phyloP scores from a whole-genome alignment of 1,140 invertebrate genomes.

The Steinernema feltiae region DNA sequence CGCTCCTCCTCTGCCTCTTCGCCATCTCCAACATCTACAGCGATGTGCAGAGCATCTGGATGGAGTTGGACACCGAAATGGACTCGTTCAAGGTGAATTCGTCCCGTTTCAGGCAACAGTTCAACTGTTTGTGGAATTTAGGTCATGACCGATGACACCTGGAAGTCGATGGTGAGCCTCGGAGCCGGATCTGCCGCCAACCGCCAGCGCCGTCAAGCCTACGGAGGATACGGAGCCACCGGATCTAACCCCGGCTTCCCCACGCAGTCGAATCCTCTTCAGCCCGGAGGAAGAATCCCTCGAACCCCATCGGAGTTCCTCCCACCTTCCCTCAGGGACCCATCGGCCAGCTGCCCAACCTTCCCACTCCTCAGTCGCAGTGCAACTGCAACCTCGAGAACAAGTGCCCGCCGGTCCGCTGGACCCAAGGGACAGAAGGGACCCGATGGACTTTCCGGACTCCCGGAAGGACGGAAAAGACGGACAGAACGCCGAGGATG shows the following conservation, averaged over 20 bases:
- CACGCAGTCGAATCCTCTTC: neutral
- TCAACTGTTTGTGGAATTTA: neutral
- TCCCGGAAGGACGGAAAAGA: constrained; percentile 33
- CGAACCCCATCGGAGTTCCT: neutral
- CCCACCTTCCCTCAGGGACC: neutral
- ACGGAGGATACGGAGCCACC: constrained; percentile 37
- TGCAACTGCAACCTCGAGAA: constrained; percentile 35
- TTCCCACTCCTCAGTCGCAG: constrained; percentile 20
- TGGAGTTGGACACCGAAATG: constrained; percentile 39
- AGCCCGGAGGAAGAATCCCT: neutral
- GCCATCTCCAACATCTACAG: constrained; percentile 28
- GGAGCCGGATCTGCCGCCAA: constrained; percentile 37
- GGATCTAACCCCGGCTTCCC: neutral
- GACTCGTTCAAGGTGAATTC: constrained; percentile 35
- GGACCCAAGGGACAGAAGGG: constrained; percentile 37
- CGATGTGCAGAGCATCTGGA: constrained; percentile 32
- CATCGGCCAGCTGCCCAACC: neutral
- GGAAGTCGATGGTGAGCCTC: constrained; percentile 45
- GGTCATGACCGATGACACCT: constrained; percentile 39
- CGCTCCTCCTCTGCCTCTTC: constrained; percentile 28
- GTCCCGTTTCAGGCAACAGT: neutral
- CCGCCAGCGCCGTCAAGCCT: constrained; percentile 44
- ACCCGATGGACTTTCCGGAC: constrained; percentile 31
- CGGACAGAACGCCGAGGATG: constrained; percentile 33
- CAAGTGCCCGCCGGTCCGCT: constrained; percentile 36